Evolutionary conservation across 2,888 invertebrate species (phyloP), one percentile per base, ranked within the genome.

Genomic region (Pseudanteris insignis): DNA sequence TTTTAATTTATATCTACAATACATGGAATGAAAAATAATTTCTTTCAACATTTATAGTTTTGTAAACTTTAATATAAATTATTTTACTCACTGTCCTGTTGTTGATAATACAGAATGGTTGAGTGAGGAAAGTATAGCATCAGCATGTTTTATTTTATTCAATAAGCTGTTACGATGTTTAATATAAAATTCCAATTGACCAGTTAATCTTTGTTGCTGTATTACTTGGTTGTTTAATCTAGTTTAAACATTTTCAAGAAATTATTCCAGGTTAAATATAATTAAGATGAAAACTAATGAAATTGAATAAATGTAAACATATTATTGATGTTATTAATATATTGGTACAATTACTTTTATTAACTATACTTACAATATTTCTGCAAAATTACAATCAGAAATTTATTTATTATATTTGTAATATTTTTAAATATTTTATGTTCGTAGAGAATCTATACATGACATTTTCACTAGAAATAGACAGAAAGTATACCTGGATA

Each of bases 201-300:
- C 75, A 67, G 81, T 68, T 34, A 86, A 71, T 10, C 83, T 80
- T 32, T 80, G 79, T n/a, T 81, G 81, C 67, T 85, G 85, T 57
- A 81, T 81, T 8, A 73, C 70, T 68, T 86, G 86, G 57, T 84
- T 83, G 65, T 85, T 81, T 29, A 85, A 69, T 60, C 85, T 85
- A 63, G 64, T 26, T 43, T n/a, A n/a, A n/a, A 15, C 5, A 25
- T 26, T 24, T 18, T n/a, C 9, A 43, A 13, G 4, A 7, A 1
- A 18, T n/a, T 5, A 32, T 32, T 5, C 1, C 10, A 32, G 1
- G 10, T n/a, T n/a, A 18, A 18, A 18, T 18, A 18, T 4, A 18
- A 4, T 4, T 18, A 18, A 18, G 6, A 18, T 4, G 6, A 18
- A 18, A 18, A 18, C 18, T 18, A 18, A 18, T 18, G 6, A 18